These are phyloP conservation scores for Heterocephalus glaber DNA, from an alignment of 2,113 vertebrate genomes.

Conservation along the genomic window DNA sequence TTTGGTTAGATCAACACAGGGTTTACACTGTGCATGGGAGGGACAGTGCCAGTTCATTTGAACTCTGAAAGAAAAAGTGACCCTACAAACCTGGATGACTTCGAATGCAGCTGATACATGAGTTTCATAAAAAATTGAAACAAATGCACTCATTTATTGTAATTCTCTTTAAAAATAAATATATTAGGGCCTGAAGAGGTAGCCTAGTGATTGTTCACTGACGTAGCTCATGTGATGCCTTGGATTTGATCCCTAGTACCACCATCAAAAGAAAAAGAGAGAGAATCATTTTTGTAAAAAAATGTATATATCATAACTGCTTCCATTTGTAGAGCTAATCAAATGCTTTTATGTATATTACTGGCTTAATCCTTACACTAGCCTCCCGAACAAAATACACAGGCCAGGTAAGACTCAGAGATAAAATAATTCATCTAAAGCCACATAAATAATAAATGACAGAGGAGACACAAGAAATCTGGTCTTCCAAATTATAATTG, in stretches of 20 bases:
- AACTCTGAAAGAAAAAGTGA: not conserved
- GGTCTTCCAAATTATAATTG: conserved; percentile 46
- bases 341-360: not conserved
- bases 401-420: not conserved
- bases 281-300: not conserved
- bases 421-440: conserved; percentile 18
- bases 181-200: not conserved
- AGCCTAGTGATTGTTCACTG: not conserved
- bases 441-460: conserved; percentile 45
- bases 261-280: not conserved
- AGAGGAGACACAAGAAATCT: not conserved
- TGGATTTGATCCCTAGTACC: not conserved
- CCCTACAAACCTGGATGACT: not conserved
- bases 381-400: not conserved
- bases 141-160: not conserved
- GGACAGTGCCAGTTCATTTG: not conserved
- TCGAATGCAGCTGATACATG: not conserved
- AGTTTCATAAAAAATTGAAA: not conserved
- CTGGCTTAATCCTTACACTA: conserved; percentile 15
- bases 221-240: not conserved
- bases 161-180: conserved; percentile 47
- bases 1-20: not conserved
- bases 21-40: not conserved
- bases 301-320: not conserved
- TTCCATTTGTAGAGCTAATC: not conserved